Base-by-base conservation (phyloP, 1,140 invertebrate species). In the Pseudoatta argentina region DNA sequence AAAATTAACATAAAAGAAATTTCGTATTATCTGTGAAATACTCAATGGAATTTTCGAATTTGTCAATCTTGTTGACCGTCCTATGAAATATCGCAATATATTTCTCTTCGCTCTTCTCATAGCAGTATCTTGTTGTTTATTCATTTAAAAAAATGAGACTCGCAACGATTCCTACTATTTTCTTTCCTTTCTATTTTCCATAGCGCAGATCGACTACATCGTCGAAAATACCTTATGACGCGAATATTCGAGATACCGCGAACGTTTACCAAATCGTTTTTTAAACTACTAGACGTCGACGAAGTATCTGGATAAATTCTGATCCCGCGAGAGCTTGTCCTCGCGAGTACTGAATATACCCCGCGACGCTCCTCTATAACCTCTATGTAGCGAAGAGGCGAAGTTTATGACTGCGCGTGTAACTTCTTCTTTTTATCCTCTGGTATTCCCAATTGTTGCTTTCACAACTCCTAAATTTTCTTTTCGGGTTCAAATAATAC, bases 391-490 rank as follows among this genome's bases (percentile, higher is more conserved):
- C 6, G 53, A 10, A 79, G 4, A 14, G 48, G 27, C n/a, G 1
- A 51, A 55, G 39, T 72, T 83, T 83, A 73, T 39, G 69, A 75
- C 79, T 61, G 18, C 14, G 18, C 18, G 53, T 30, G 39, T 48
- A 82, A 48, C 53, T 30, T 72, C 34, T 39, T 48, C 16, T n/a
- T 55, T 27, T 61, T 61, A 18, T 21, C 34, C 18, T 21, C n/a
- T 12, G 69, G 24, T 75, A 53, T 61, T 73, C 57, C 24, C 79
- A 73, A 83, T 83, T 83, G 79, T 75, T 75, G 55, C 27, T 75
- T 48, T 8, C 8, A 21, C 21, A 21, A 30, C n/a, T 16, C 55
- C 24, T 44, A 39, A 73, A 75, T 83, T 75, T 51, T 75, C 55
- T 48, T 51, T 27, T 34, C 34, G 21, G 14, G 12, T 12, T 8